phyloP scores from a whole-genome alignment of 2,888 invertebrate species.

The Adineta ricciae region DNA sequence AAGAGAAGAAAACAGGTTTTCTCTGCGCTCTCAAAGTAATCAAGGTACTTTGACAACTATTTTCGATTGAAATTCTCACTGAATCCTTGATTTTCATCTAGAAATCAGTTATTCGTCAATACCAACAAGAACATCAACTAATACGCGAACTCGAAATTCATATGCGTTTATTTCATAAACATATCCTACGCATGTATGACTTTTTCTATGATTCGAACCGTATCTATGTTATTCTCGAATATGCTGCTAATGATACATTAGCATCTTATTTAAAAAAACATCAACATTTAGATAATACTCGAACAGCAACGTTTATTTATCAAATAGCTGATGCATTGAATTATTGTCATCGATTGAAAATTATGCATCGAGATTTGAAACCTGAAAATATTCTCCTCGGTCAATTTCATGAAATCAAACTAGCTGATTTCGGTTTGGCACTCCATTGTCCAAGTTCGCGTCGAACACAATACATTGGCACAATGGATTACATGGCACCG shows the following conservation, averaged over 20 bases:
- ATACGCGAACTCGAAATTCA: slow-evolving; percentile 94
- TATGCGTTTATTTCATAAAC: slow-evolving; percentile 39
- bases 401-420: slow-evolving; percentile 72
- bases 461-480: not conserved
- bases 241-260: slow-evolving; percentile 44
- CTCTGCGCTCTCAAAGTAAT: slow-evolving; percentile 1
- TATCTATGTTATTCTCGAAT: slow-evolving; percentile 46
- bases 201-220: slow-evolving; percentile 46
- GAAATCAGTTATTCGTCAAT: slow-evolving; percentile 74
- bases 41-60: not conserved
- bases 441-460: slow-evolving; percentile 52
- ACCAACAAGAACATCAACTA: slow-evolving; percentile 82
- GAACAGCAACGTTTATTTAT: slow-evolving; percentile 58
- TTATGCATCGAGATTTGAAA: slow-evolving; percentile 84
- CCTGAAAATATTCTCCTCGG: slow-evolving; percentile 86
- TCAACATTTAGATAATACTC: slow-evolving; percentile 41
- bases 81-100: no score
- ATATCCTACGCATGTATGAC: slow-evolving; percentile 44
- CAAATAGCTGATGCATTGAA: slow-evolving; percentile 75
- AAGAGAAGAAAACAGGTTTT: slow-evolving; percentile 25
- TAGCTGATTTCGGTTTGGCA: slow-evolving; percentile 96
- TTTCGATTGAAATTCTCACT: no score
- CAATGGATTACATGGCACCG: slow-evolving; percentile 75
- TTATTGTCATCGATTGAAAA: slow-evolving; percentile 78
- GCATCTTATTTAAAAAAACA: slow-evolving; percentile 41